These are phyloP conservation scores for Isaurus tuberculatus DNA, from an alignment of 92 coral and sea anemone species.

Conservation along the genomic window DNA sequence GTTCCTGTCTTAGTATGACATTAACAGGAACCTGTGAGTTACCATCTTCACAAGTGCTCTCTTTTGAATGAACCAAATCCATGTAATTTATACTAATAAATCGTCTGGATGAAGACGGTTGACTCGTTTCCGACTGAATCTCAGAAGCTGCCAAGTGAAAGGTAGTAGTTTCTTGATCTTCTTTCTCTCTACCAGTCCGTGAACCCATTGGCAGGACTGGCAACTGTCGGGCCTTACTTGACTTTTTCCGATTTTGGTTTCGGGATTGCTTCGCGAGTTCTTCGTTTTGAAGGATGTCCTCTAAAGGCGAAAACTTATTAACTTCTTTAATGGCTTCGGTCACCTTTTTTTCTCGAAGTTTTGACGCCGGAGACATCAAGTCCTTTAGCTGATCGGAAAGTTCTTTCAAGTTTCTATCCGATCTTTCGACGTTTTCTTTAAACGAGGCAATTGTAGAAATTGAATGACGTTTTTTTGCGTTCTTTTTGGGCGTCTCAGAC, in stretches of 20 bases:
- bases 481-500: slow-evolving; percentile 80
- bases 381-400: slow-evolving; percentile 80
- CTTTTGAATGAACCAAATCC: slow-evolving; percentile 19
- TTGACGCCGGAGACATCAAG: slow-evolving; percentile 65
- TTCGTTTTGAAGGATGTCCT: slow-evolving; percentile 6
- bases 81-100: slow-evolving; percentile 21
- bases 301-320: slow-evolving; percentile 36
- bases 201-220: slow-evolving; percentile 1
- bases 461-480: slow-evolving; percentile 60
- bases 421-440: slow-evolving; percentile 57
- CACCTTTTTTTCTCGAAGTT: slow-evolving; percentile 38
- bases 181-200: background rate
- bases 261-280: slow-evolving; percentile 25
- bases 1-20: slow-evolving; percentile 36
- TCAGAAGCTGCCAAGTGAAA: slow-evolving; percentile 4
- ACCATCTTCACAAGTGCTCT: background rate
- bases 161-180: background rate
- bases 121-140: slow-evolving; percentile 2
- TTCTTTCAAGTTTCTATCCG: slow-evolving; percentile 69
- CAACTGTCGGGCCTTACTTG: slow-evolving; percentile 27
- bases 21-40: slow-evolving; percentile 58
- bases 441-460: slow-evolving; percentile 55
- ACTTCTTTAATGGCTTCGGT: slow-evolving; percentile 52
- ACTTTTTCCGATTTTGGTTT: slow-evolving; percentile 18
- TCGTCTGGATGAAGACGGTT: slow-evolving; percentile 17